These are phyloP conservation scores for Zoroaster sp. DNA, from an alignment of 53 echinoderm and acorn worm genomes.

Conservation along the genomic window DNA sequence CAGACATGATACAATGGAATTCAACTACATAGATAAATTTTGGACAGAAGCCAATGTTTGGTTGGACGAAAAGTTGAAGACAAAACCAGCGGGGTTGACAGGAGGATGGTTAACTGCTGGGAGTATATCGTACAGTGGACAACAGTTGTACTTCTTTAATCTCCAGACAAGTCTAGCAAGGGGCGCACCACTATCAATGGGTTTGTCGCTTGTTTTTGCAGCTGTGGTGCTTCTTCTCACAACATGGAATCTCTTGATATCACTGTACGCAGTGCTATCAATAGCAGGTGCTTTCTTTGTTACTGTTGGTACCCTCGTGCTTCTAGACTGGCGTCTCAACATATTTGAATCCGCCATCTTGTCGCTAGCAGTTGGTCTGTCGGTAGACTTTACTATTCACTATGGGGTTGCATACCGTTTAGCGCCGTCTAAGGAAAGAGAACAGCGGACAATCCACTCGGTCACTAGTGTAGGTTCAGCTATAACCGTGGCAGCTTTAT, in stretches of 20 bases:
- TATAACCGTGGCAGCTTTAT: conserved; percentile 81
- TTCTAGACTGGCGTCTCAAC: conserved; percentile 89
- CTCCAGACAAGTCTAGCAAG: conserved; percentile 74
- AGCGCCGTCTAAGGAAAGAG: conserved; percentile 55
- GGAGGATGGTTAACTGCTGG: conserved; percentile 78
- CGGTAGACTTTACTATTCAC: conserved; percentile 94
- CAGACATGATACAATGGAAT: conserved; percentile 44
- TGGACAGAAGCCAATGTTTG: conserved; percentile 63
- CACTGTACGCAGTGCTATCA: conserved; percentile 79
- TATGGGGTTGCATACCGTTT: conserved; percentile 90
- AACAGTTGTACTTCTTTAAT: conserved; percentile 75
- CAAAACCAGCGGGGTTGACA: conserved; percentile 24
- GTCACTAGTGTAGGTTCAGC: conserved; percentile 63
- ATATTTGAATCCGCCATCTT: conserved; percentile 85
- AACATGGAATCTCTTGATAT: conserved; percentile 77
- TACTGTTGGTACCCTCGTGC: conserved; percentile 74
- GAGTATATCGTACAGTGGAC: background rate
- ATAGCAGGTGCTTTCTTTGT: conserved; percentile 83
- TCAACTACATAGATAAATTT: conserved; percentile 55
- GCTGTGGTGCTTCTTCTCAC: conserved; percentile 73
- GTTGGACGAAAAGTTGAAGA: conserved; percentile 35
- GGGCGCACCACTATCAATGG: conserved; percentile 68
- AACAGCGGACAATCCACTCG: conserved; percentile 51
- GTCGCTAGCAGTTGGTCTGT: conserved; percentile 82
- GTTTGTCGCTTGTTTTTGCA: conserved; percentile 73